These are phyloP conservation scores for Lissocephala sabroskyi DNA, from an alignment of 2,888 invertebrate genomes.

Conservation along the genomic window DNA sequence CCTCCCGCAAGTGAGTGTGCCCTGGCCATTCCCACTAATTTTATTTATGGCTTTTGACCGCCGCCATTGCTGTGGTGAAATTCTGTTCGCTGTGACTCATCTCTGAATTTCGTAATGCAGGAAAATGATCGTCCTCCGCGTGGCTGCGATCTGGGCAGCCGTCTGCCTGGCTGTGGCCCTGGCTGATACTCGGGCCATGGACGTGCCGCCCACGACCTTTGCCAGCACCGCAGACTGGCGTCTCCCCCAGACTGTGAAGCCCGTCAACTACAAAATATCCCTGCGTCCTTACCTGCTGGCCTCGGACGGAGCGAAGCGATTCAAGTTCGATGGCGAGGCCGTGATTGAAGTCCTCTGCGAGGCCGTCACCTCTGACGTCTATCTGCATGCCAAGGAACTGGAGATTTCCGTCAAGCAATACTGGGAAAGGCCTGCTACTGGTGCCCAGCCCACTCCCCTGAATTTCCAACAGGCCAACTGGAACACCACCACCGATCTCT, in stretches of 20 bases:
- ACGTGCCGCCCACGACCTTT: constrained; percentile 15
- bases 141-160: constrained; percentile 35
- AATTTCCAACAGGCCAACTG: not conserved
- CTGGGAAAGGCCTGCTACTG: constrained; percentile 32
- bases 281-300: constrained; percentile 74
- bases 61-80: constrained; percentile 11
- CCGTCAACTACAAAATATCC: constrained; percentile 74
- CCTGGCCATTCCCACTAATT: no score
- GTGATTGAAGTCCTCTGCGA: constrained; percentile 73
- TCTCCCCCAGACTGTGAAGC: constrained; percentile 70
- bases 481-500: constrained; percentile 60
- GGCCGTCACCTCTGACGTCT: constrained; percentile 70
- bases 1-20: no score
- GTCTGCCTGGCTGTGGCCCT: constrained; percentile 31
- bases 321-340: constrained; percentile 69
- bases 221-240: constrained; percentile 47
- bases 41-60: constrained; percentile 6
- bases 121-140: constrained; percentile 33
- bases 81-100: constrained; percentile 13
- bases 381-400: constrained; percentile 74
- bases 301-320: constrained; percentile 45
- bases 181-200: constrained; percentile 25
- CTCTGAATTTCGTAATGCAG: constrained; percentile 21
- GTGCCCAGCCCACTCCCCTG: constrained; percentile 33
- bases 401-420: constrained; percentile 37